phyloP scores from a whole-genome alignment of 1,140 invertebrate species.

The Daktulosphaira vitifoliae region DNA sequence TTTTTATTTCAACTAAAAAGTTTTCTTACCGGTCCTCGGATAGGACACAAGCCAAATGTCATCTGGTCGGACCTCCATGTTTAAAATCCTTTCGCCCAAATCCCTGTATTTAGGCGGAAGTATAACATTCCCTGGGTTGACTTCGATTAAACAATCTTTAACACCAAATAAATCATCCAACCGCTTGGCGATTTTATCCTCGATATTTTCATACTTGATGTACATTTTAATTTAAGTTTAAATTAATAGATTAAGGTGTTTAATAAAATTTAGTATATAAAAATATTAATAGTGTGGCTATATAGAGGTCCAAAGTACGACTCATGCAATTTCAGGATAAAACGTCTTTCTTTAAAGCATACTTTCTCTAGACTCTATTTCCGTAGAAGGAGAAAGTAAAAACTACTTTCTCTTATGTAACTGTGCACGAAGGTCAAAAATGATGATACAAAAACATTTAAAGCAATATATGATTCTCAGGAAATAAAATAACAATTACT shows the following conservation, averaged over 20 bases:
- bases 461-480: background rate
- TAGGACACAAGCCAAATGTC: conserved; percentile 74
- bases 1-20: background rate
- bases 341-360: conserved; percentile 11
- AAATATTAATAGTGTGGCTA: too few species aligned
- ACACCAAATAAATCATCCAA: conserved; percentile 58
- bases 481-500: background rate
- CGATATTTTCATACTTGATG: conserved; percentile 53
- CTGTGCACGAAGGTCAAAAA: conserved; percentile 39
- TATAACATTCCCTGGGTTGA: conserved; percentile 57
- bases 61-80: conserved; percentile 51
- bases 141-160: conserved; percentile 58
- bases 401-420: conserved; percentile 12
- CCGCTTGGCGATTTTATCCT: conserved; percentile 50
- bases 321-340: too few species aligned
- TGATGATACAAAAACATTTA: background rate
- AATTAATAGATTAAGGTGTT: background rate
- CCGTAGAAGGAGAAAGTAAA: conserved; percentile 9
- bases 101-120: conserved; percentile 57
- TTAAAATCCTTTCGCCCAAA: conserved; percentile 57
- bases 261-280: too few species aligned
- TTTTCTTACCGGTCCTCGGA: conserved; percentile 61
- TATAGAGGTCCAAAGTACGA: too few species aligned
- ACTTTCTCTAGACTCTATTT: background rate
- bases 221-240: conserved; percentile 41